Conservation (phyloP, 2,113 vertebrate species). For the Zosterops lateralis region DNA sequence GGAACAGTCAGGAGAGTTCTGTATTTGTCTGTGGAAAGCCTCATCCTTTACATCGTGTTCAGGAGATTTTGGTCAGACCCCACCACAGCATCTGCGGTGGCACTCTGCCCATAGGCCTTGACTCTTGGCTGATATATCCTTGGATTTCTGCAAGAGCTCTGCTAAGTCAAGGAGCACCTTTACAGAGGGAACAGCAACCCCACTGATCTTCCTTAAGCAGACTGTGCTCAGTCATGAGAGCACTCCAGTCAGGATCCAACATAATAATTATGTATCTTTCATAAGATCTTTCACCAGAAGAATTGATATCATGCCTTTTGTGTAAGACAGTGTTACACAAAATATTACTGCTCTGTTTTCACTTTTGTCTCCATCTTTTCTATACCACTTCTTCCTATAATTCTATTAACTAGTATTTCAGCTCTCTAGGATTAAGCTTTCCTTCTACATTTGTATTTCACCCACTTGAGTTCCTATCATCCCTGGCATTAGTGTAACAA, state of each 20-base stretch:
- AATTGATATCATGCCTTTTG: background rate
- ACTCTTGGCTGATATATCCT: background rate
- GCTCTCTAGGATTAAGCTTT: background rate
- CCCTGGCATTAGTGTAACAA: background rate
- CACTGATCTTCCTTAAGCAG: background rate
- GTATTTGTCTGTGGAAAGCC: background rate
- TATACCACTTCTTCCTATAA: background rate
- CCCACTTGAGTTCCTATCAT: background rate
- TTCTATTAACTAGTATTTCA: background rate
- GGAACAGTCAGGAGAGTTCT: background rate
- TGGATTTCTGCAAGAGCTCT: background rate
- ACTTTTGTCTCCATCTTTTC: background rate
- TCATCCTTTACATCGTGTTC: background rate
- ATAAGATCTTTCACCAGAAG: background rate
- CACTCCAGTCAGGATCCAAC: background rate
- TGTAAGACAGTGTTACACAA: background rate
- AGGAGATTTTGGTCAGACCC: background rate
- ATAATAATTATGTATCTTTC: background rate
- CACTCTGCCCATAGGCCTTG: background rate
- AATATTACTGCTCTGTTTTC: background rate
- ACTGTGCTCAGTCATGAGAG: background rate
- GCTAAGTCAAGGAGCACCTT: background rate
- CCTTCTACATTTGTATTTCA: background rate
- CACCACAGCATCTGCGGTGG: background rate
- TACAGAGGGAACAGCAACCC: background rate